Evolutionary conservation across 2,888 invertebrate species (phyloP), one percentile per base, ranked within the genome.

Genomic region (Cabera pusaria): DNA sequence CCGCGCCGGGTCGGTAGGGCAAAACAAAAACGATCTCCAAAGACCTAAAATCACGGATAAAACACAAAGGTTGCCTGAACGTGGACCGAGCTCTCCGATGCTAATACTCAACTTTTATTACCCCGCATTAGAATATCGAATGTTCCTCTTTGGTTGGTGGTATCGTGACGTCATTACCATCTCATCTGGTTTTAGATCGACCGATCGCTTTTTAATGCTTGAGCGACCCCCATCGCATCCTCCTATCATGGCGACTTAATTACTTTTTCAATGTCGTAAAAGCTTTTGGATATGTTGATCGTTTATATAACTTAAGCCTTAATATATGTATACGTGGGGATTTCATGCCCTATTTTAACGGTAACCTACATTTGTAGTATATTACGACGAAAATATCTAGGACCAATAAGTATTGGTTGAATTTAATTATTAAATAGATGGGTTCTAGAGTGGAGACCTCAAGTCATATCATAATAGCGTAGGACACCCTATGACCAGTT

Each of bases 71-170:
- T 9, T 8, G 11, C 6, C 14, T 7, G 22, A 27, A 25, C 22
- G 28, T 20, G 44, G 49, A 52, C 45, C 56, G 49, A 51, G 38
- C 61, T 61, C 64, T 64, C 59, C 60, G 50, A 71, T 71, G 71
- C 68, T 63, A 70, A 71, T 70, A 60, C 65, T 59, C 55, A 58
- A 60, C 71, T 76, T 75, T 77, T 77, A 78, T 77, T 77, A 64
- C 70, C 56, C 56, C 52, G 60, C 71, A 76, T 78, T 77, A 74
- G 78, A 78, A 78, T 78, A 77, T 75, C 72, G 72, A 76, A 71
- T 67, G 68, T 66, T 69, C 65, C 48, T 47, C 61, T 58, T 62
- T 58, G 62, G 57, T 53, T 55, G 56, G 58, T 59, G 55, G 52
- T 60, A 63, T 60, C 59, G 61, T 54, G 58, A 36, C 52, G 54